phyloP scores from a whole-genome alignment of 2,888 invertebrate genomes.

The Eledona agricola region DNA sequence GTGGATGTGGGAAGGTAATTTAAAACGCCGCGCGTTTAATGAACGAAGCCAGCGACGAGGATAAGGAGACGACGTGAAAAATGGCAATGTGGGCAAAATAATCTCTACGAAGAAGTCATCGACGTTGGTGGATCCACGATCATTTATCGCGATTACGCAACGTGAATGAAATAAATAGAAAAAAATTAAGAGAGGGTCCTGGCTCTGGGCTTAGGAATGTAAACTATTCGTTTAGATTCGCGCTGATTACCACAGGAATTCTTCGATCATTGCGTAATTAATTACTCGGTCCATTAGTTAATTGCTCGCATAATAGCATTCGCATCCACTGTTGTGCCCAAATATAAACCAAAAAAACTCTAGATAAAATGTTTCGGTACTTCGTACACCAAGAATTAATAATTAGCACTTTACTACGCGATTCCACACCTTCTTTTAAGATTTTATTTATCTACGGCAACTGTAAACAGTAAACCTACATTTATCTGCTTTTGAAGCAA shows the following conservation, averaged over 20 bases:
- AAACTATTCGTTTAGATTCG: conserved; percentile 18
- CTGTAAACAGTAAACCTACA: no score
- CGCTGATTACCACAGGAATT: conserved; percentile 26
- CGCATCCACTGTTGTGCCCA: no score
- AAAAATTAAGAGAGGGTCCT: conserved; percentile 8
- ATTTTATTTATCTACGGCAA: no score
- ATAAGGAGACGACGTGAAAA: conserved; percentile 23
- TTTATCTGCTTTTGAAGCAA: no score
- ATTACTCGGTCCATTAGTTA: no score
- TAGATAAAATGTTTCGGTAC: no score
- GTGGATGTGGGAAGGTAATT: conserved; percentile 36
- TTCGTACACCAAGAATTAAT: no score
- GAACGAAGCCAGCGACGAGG: conserved; percentile 17
- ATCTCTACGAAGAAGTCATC: conserved; percentile 9
- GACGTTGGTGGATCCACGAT: conserved; percentile 10
- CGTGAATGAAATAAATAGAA: conserved; percentile 9
- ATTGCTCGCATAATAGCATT: conserved; percentile 5
- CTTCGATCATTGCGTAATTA: conserved; percentile 21
- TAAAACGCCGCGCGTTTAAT: conserved; percentile 31
- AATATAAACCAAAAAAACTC: no score
- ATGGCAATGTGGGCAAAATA: conserved; percentile 26
- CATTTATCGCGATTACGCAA: conserved; percentile 15
- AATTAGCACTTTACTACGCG: no score
- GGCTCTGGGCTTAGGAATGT: conserved; percentile 17
- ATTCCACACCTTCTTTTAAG: no score